Evolutionary conservation across 2,113 vertebrate genomes (phyloP), one percentile per base, ranked within the genome.

Genomic region (Aix galericulata): DNA sequence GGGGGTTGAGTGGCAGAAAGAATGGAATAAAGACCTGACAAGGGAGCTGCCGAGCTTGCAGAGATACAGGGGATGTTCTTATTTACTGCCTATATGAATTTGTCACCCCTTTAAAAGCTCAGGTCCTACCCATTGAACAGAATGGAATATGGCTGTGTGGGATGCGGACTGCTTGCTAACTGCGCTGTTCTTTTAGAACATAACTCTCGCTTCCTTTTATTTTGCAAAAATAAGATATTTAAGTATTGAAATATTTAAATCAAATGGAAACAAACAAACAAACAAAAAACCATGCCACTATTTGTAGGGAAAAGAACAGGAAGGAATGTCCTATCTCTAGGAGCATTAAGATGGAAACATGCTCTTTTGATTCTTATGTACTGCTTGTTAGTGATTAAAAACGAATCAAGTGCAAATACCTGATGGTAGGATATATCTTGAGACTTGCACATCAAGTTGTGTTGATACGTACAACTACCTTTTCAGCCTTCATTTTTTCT

Each of bases 401-500:
- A 26, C 9, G 83, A 77, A 75, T 42, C 29, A 86, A 72, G 20
- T n/a, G 13, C 53, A 78, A 95, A 75, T 60, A 89, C 6, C 15
- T 82, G n/a, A 74, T 74, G 66, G 68, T 78, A 82, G 62, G 34
- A n/a, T 60, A 0, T 53, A 56, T 60, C 58, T 58, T 75, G 32
- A 92, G 48, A 87, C 26, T n/a, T 40, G 40, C 40, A 40, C 40
- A 40, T 40, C 40, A 40, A 40, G 40, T 25, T 85, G 50, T 26
- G 42, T 2, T 76, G 31, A 71, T 58, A 44, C 8, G 46, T 36
- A 21, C 26, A 62, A 36, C 20, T 48, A 60, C 27, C 68, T 83
- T 88, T 78, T 63, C 77, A 91, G 62, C n/a, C 48, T 75, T n/a
- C 14, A 20, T 94, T 94, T 94, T 85, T 92, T 66, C 46, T 69